Conservation (phyloP, 1,140 invertebrate genomes). For the Hyles vespertilio region DNA sequence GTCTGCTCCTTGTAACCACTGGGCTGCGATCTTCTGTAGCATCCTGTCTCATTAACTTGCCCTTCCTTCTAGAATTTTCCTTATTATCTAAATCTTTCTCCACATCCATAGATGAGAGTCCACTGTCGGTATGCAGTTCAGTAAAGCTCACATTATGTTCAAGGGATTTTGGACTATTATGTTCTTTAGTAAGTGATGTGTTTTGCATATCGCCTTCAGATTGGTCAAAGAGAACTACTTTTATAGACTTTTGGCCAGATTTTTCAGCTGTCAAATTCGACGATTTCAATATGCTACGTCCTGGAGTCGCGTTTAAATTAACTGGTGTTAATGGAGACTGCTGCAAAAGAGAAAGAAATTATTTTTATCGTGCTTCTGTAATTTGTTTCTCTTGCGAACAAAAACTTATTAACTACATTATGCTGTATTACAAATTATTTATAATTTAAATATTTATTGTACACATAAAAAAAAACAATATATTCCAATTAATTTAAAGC, state of each 20-base stretch:
- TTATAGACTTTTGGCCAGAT: conserved; percentile 43
- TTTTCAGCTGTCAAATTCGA: conserved; percentile 22
- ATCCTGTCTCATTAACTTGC: conserved; percentile 36
- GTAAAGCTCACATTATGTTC: not conserved
- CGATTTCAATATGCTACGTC: conserved; percentile 50
- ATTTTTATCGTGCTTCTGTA: not conserved
- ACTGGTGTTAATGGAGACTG: conserved; percentile 41
- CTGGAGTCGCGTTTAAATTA: conserved; percentile 47
- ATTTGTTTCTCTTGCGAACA: too few relatives aligned
- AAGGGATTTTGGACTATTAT: not conserved
- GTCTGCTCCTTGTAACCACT: conserved; percentile 41
- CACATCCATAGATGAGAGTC: too few relatives aligned
- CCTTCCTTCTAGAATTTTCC: conserved; percentile 30
- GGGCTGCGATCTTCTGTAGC: conserved; percentile 35
- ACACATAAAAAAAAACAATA: too few relatives aligned
- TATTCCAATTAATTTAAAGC: too few relatives aligned
- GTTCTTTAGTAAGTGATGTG: not conserved
- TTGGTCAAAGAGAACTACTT: conserved; percentile 48
- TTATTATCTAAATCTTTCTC: conserved; percentile 24
- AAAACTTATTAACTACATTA: too few relatives aligned
- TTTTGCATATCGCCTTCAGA: conserved; percentile 28
- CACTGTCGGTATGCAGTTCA: too few relatives aligned
- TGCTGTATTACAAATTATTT: too few relatives aligned
- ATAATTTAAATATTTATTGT: too few relatives aligned
- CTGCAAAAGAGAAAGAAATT: conserved; percentile 17